Percentiles rank a stretch among this genome's conserved stretches.
Conservation (phyloP, 2,797 vertebrate species). For the Pyrrhura leucotis region DNA sequence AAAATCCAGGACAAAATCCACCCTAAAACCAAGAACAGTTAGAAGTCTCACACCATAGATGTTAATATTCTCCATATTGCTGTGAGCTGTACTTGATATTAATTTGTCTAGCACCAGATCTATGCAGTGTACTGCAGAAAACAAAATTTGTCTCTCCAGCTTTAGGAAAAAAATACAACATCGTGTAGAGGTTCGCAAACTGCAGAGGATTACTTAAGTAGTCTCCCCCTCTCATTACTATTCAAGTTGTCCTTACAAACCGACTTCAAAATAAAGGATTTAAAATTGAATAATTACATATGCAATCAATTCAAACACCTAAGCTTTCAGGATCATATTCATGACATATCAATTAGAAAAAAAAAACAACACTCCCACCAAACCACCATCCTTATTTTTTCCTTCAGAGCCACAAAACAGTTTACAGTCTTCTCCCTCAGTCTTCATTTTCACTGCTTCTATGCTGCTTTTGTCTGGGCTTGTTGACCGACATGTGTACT, state of each 20-base stretch:
- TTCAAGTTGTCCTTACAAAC: neutral
- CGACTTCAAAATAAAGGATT: neutral
- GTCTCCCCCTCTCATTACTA: neutral
- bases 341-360: neutral
- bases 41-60: neutral
- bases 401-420: neutral
- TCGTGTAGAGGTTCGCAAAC: neutral
- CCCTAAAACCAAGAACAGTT: neutral
- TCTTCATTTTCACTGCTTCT: neutral
- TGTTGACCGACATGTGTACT: neutral
- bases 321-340: neutral
- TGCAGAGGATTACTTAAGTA: neutral
- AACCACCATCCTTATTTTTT: neutral
- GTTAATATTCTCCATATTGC: neutral
- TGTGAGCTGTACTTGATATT: neutral
- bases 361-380: neutral
- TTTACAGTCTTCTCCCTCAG: fast-evolving
- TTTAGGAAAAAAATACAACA: neutral
- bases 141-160: neutral
- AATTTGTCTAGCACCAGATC: neutral
- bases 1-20: neutral
- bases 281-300: neutral
- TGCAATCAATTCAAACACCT: neutral
- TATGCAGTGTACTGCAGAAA: neutral
- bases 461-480: neutral